Evolutionary conservation across 1,140 invertebrate genomes (phyloP).

Genomic region (Drosophila mojavensis): DNA sequence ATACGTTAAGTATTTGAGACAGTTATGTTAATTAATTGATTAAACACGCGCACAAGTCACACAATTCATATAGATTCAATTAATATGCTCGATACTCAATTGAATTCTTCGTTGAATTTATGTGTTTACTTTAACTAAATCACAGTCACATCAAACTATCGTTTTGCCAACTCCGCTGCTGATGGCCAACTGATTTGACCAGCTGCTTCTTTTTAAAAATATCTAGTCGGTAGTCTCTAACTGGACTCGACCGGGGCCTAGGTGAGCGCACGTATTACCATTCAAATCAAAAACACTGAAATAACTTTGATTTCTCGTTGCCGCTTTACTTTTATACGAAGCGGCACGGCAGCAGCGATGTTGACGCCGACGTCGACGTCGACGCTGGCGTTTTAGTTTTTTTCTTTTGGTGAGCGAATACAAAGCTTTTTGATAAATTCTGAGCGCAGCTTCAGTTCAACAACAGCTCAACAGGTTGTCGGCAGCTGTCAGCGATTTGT

Average conservation of each 20-base stretch:
- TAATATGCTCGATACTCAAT: slow-evolving; percentile 18
- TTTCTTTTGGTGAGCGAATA: slow-evolving; percentile 28
- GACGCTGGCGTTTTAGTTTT: slow-evolving; percentile 29
- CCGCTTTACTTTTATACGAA: slow-evolving; percentile 82
- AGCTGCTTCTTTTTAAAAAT: slow-evolving; percentile 20
- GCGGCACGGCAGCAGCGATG: slow-evolving; percentile 35
- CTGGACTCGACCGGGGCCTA: slow-evolving; percentile 61
- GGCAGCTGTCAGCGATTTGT: slow-evolving; percentile 26
- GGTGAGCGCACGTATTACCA: slow-evolving; percentile 67
- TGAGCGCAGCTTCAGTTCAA: slow-evolving; percentile 47
- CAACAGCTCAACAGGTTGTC: slow-evolving; percentile 26
- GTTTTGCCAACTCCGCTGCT: slow-evolving; percentile 37
- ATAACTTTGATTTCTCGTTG: slow-evolving; percentile 81
- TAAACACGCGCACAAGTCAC: slow-evolving; percentile 41
- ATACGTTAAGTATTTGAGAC: slow-evolving; percentile 24
- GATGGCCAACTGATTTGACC: slow-evolving; percentile 32
- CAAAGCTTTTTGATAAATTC: slow-evolving; percentile 54
- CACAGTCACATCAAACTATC: slow-evolving; percentile 42
- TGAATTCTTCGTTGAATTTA: slow-evolving; percentile 10
- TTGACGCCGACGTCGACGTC: slow-evolving; percentile 28
- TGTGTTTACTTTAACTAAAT: slow-evolving; percentile 36
- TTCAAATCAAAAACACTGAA: slow-evolving; percentile 84
- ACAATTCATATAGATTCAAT: slow-evolving; percentile 24
- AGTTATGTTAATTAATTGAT: slow-evolving; percentile 24
- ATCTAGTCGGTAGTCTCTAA: slow-evolving; percentile 37